Base-by-base conservation (phyloP, 2,113 vertebrate genomes). In the Tragelaphus buxtoni region DNA sequence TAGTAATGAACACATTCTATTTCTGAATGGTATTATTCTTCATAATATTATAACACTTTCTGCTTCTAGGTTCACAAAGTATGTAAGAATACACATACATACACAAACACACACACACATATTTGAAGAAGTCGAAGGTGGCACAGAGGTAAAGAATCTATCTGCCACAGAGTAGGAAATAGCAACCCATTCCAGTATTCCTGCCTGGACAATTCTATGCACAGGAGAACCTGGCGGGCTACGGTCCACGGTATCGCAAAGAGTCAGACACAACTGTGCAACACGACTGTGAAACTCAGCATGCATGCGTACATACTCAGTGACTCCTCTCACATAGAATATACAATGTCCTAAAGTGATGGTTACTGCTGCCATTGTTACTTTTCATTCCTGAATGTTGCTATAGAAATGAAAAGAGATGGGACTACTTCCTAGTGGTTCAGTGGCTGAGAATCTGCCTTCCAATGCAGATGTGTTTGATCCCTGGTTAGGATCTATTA, bases 31-130 rank as follows among this genome's bases (percentile, higher is more conserved):
- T 32, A 51, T 49, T 80, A 84, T 93, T 60, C 84, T 72, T 56
- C 61, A 83, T 65, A 90, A 56, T 55, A 83, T 9, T 65, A 9
- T 30, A 89, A 39, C 51, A 83, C 14, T 91, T 91, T 91, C 90
- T 77, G 55, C 65, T 53, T 76, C 39, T 14, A 93, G 32, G 81
- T 77, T 45, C 17, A 42, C 13, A n/a, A 72, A 42, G 14, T 10
- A 24, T 10, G 35, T 18, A n/a, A 5, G 39, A 8, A 5, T 2
- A 28, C 13, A 28, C 20, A 26, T 5, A 12, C 26, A 4, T 10
- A 22, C 4, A 30, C 18, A 18, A 18, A 42, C 12, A 56, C 55
- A 56, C 55, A 92, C 30, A 82, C 14, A 63, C 26, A 32, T 2
- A 51, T 20, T 1, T 28, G 39, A 74, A 42, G 69, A 22, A 10